Evolutionary conservation across 2,797 vertebrate genomes (phyloP), one percentile per base, ranked within the genome.

Genomic region (Rhyacichthys aspro): DNA sequence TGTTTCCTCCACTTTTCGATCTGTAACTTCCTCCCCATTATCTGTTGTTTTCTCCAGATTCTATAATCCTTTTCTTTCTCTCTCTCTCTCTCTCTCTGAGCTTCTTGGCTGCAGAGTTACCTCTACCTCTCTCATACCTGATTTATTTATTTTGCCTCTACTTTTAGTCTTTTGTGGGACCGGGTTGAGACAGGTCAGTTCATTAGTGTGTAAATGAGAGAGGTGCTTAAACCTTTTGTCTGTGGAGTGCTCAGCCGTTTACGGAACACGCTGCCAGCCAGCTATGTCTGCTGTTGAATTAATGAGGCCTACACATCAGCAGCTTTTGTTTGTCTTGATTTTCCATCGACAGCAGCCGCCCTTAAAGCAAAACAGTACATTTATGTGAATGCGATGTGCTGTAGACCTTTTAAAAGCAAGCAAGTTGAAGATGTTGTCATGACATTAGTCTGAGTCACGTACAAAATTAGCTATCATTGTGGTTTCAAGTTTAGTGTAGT

Each of bases 171-270:
- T 82, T 80, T 74, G 76, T 78, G 52, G 67, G 65, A 47, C 72
- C 63, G 62, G 70, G 70, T 72, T 70, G 72, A 81, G 79, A 82
- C 77, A 56, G 72, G 82, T 77, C 73, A 83, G 81, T 84, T 87
- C 73, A 90, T 87, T 85, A 88, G 78, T 72, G 66, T 81, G 77
- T 78, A 81, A 86, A 82, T 85, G 63, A 88, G 67, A 70, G 58
- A 78, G 72, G 72, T 73, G 64, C 78, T 78, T 79, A 84, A 80
- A 79, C 74, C 68, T 73, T 81, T 87, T 88, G 79, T 87, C 70
- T 79, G 67, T 67, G 46, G 57, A 73, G 76, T 68, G 52, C 66
- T 72, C 47, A 70, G 70, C 69, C 73, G 67, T 86, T 86, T 81
- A 78, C 72, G 55, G 54, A 76, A 78, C 69, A 67, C 44, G 67